phyloP scores from a whole-genome alignment of 2,888 invertebrate genomes.

The Drosophila robusta region DNA sequence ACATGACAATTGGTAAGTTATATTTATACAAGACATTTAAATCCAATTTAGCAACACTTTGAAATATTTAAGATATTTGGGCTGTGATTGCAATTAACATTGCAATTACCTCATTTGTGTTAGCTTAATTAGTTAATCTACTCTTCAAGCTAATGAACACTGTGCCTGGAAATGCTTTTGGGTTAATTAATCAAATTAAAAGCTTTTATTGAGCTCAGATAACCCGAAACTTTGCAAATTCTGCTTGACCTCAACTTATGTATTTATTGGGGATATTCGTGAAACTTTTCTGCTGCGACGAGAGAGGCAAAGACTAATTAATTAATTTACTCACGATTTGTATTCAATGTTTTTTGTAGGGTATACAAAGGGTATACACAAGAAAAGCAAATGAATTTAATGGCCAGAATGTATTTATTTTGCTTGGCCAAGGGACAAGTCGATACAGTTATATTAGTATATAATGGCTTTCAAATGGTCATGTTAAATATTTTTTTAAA shows the following conservation, averaged over 20 bases:
- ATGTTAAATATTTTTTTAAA: too few species aligned
- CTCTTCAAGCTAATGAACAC: background rate
- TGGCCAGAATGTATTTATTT: too few species aligned
- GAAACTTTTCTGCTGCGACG: conserved; percentile 3
- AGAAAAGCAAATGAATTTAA: background rate
- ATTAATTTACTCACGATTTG: conserved; percentile 2
- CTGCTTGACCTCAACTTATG: conserved; percentile 5
- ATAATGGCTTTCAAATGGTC: too few species aligned
- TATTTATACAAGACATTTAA: background rate
- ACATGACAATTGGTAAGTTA: conserved; percentile 76
- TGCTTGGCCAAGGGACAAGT: too few species aligned
- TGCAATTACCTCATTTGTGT: conserved; percentile 4
- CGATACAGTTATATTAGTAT: too few species aligned
- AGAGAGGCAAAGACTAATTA: conserved; percentile 6
- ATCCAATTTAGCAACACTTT: background rate
- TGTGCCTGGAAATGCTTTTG: conserved; percentile 10
- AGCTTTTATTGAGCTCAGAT: conserved; percentile 19
- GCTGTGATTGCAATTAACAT: background rate
- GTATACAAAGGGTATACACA: too few species aligned
- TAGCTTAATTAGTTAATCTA: background rate
- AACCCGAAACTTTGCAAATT: conserved; percentile 20
- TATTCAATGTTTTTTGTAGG: background rate
- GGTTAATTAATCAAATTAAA: conserved; percentile 38
- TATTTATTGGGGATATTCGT: conserved; percentile 2
- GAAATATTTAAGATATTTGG: background rate